Conservation (phyloP, 2,888 invertebrate species). For the Leptopilina syphax region DNA sequence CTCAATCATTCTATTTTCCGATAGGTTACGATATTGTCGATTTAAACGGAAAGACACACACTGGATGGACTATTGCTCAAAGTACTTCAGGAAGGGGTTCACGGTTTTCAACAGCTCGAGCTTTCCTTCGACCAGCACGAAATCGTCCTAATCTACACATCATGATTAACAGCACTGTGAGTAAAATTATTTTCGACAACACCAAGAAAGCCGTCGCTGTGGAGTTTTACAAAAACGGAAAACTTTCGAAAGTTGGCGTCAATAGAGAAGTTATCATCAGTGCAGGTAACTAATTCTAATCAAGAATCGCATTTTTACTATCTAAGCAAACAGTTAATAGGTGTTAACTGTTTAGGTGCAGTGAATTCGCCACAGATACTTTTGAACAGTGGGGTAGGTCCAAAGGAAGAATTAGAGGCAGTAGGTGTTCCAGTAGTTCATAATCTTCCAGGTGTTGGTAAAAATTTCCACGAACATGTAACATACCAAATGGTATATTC, state of each 20-base stretch:
- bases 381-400: conserved; percentile 92
- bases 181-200: conserved; percentile 85
- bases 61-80: conserved; percentile 92
- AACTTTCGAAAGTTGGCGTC: conserved; percentile 80
- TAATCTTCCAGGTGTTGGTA: conserved; percentile 84
- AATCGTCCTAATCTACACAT: conserved; percentile 88
- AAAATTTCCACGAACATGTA: conserved; percentile 82
- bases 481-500: conserved; percentile 88
- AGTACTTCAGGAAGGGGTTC: conserved; percentile 92
- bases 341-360: conserved; percentile 80
- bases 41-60: conserved; percentile 84
- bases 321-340: too few relatives aligned
- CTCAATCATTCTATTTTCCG: too few relatives aligned
- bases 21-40: conserved; percentile 85
- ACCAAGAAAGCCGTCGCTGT: conserved; percentile 86
- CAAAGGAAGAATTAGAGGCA: conserved; percentile 82
- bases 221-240: conserved; percentile 81
- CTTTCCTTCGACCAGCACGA: conserved; percentile 88
- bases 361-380: conserved; percentile 96
- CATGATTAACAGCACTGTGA: conserved; percentile 89
- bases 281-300: conserved; percentile 70
- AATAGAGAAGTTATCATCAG: conserved; percentile 84
- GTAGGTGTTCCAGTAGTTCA: conserved; percentile 83
- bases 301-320: too few relatives aligned
- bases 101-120: conserved; percentile 87